Base-by-base conservation (phyloP, 2,113 vertebrate genomes). In the Dicrurus megarhynchus region DNA sequence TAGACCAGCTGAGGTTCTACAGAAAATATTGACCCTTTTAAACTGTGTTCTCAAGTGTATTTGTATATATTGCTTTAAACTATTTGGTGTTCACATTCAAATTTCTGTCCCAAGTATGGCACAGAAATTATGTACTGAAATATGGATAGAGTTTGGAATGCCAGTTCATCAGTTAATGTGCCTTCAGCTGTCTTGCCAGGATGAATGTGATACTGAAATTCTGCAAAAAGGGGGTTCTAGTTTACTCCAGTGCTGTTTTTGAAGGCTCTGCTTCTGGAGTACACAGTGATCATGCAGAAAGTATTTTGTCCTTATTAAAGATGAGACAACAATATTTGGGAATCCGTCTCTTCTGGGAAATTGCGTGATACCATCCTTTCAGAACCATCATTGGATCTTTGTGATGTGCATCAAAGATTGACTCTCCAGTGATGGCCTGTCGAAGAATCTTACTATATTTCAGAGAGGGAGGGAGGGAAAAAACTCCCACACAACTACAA, bases 401-500 rank as follows among this genome's bases (percentile, higher is more conserved):
- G 7, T 69, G 61, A 39, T 1, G 0, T 37, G 26, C 11, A 55
- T 41, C 17, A 28, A 67, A 16, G 13, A 57, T 24, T 74, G 59
- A 56, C 44, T 81, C 26, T 81, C 9, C 19, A 55, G 20, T 35
- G 37, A 42, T 46, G 39, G 35, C 12, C 16, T 53, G 13, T 65
- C 3, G 11, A 59, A 23, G 42, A 65, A 30, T 53, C 30, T 16
- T 88, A 3, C 2, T 71, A 0, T 30, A 24, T 35, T 23, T 50
- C 39, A 20, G 46, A 39, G 16, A 39, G 16, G 16, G 21, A 87
- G 21, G 15, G 37, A 81, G 26, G n/a, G 16, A 47, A 33, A 53
- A 39, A 24, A 22, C 2, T 0, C 3, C 2, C 56, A 17, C 2
- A 13, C 8, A 39, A 9, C 64, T 83, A 22, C 21, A 47, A 1